Conservation (phyloP, 2,797 vertebrate species). For the Oreochromis grahami region DNA sequence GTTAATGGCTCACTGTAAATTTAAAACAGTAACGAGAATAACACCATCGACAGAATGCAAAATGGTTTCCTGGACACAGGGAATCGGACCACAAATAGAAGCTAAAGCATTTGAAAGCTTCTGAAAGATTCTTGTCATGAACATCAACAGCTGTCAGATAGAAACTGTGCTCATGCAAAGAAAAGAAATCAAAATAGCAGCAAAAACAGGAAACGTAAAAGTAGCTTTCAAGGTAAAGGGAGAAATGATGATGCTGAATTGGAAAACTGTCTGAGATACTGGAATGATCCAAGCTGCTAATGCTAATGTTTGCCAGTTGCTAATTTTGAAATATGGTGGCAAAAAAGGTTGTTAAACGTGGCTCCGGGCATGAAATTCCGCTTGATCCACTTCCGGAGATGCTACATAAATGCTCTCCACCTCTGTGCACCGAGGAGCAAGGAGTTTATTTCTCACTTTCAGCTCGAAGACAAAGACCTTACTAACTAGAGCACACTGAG, state of each 20-base stretch:
- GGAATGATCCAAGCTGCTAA: not conserved
- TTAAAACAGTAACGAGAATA: not conserved
- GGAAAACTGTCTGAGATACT: not conserved
- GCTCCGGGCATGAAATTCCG: accelerated
- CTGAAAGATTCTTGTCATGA: accelerated
- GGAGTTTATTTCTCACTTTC: not conserved
- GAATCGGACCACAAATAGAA: not conserved
- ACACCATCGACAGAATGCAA: accelerated
- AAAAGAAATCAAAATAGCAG: not conserved
- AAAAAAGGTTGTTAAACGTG: not conserved
- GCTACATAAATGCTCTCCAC: not conserved
- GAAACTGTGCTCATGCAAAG: not conserved
- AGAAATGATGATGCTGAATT: not conserved
- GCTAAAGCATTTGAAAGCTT: not conserved
- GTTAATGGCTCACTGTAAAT: not conserved
- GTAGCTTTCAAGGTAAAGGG: not conserved
- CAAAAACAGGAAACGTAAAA: not conserved
- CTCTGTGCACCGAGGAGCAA: not conserved
- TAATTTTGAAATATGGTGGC: not conserved
- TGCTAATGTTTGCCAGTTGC: not conserved
- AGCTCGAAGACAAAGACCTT: not conserved
- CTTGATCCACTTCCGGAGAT: not conserved
- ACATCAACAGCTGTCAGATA: not conserved
- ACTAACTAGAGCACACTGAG: not conserved
- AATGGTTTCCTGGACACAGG: not conserved